Evolutionary conservation across 2,113 vertebrate species (phyloP), one percentile per base, ranked within the genome.

Genomic region (Hylia prasina): DNA sequence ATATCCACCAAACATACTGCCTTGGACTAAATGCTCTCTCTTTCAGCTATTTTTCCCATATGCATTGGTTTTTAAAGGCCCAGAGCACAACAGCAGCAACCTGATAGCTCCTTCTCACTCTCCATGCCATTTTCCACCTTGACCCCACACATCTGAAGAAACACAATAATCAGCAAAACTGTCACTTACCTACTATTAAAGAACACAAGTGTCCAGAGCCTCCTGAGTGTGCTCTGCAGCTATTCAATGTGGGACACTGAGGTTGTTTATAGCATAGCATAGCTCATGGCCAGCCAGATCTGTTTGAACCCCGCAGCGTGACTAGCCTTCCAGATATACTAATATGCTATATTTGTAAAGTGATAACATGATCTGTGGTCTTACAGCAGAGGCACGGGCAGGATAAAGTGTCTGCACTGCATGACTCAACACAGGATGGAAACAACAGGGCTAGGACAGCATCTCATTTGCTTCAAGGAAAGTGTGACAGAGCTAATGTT

Each of bases 301-400:
- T 85, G 63, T 86, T 95, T 89, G 87, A 92, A 84, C 82, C 66
- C 60, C 66, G 42, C 84, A 94, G 87, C 76, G 73, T 98, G 97
- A 97, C 96, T 95, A 79, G 91, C 91, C 72, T 86, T 96, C 95
- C 97, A 97, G 64, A 97, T 97, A 94, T 50, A 97, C 97, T 98
- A 97, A 97, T 96, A 37, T 95, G 97, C 98, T 98, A 98, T 98
- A 98, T 98, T 98, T 98, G 97, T 98, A 98, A 95, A 81, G 77
- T 94, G 98, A 97, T 96, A 98, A 98, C 87, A 98, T 98, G 98
- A 98, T 97, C 97, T 97, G 82, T 58, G 65, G 87, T 87, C 79
- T 77, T 71, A 94, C 53, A 94, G 92, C 94, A 94, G 82, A 87
- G 91, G 94, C 96, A 96, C 23, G 5, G 85, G 95, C 93, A 93